Evolutionary conservation across 2,888 invertebrate species (phyloP).

Genomic region (Oscheius sp.): DNA sequence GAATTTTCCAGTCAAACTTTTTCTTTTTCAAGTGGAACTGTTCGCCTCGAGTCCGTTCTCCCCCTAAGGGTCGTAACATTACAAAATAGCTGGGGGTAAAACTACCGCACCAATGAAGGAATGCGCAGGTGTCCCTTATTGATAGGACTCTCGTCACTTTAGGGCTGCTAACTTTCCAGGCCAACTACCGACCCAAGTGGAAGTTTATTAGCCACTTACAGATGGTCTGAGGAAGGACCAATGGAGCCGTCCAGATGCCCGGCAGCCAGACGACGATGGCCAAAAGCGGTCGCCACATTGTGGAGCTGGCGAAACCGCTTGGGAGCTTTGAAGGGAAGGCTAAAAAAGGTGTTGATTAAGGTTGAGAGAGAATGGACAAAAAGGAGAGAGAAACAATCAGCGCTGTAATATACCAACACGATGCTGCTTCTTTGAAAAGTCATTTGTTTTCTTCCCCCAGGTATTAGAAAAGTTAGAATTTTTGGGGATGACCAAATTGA

Average conservation of each 20-base stretch:
- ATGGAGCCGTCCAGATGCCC: slow-evolving; percentile 35
- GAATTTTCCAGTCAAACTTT: not conserved
- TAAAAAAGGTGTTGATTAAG: not conserved
- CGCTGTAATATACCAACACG: too few species aligned
- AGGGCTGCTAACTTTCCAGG: slow-evolving; percentile 12
- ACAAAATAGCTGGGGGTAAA: slow-evolving; percentile 4
- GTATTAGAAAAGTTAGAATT: too few species aligned
- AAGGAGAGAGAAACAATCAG: not conserved
- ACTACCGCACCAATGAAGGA: slow-evolving; percentile 27
- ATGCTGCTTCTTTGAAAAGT: too few species aligned
- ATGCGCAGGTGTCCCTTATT: slow-evolving; percentile 28
- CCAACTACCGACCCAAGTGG: not conserved
- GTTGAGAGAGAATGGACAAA: not conserved
- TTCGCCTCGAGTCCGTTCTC: slow-evolving; percentile 1
- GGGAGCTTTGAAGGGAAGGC: not conserved
- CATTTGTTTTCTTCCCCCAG: too few species aligned
- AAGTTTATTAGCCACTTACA: slow-evolving; percentile 41
- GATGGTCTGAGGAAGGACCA: slow-evolving; percentile 54
- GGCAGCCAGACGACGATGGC: slow-evolving; percentile 32
- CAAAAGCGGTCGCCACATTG: slow-evolving; percentile 30
- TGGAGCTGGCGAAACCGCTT: slow-evolving; percentile 5
- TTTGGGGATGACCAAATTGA: too few species aligned
- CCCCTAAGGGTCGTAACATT: slow-evolving; percentile 12
- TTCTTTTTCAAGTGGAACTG: slow-evolving; percentile 2
- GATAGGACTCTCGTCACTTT: slow-evolving; percentile 21